Conservation (phyloP, 2,797 vertebrate species). For the Coracias cyanogaster region DNA sequence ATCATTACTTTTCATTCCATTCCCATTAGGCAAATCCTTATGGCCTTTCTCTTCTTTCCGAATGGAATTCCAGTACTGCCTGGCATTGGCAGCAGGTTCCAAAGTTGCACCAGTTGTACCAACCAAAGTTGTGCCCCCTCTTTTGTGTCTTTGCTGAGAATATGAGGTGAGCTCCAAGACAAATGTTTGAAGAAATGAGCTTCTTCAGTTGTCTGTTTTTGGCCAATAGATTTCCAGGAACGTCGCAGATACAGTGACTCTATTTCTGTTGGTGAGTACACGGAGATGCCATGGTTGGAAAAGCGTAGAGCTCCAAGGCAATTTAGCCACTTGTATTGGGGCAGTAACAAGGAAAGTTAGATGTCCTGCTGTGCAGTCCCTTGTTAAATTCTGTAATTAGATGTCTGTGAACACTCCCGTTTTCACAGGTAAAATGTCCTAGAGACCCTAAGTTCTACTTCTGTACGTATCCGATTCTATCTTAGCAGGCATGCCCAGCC, state of each 20-base stretch:
- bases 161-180: not conserved
- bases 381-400: not conserved
- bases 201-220: not conserved
- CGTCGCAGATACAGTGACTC: not conserved
- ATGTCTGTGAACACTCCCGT: not conserved
- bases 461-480: fast-evolving
- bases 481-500: not conserved
- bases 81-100: not conserved
- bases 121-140: not conserved
- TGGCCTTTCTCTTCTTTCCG: not conserved
- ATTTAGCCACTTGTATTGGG: not conserved
- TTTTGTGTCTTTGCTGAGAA: not conserved
- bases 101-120: not conserved
- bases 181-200: not conserved
- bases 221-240: not conserved
- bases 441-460: not conserved
- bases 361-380: not conserved
- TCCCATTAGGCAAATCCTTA: not conserved
- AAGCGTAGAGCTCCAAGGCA: not conserved
- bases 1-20: not conserved
- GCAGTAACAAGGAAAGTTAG: not conserved
- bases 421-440: not conserved
- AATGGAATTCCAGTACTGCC: not conserved
- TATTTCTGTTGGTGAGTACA: not conserved
- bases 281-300: not conserved